phyloP scores from a whole-genome alignment of 1,140 invertebrate genomes.

The Teleogryllus occipitalis region DNA sequence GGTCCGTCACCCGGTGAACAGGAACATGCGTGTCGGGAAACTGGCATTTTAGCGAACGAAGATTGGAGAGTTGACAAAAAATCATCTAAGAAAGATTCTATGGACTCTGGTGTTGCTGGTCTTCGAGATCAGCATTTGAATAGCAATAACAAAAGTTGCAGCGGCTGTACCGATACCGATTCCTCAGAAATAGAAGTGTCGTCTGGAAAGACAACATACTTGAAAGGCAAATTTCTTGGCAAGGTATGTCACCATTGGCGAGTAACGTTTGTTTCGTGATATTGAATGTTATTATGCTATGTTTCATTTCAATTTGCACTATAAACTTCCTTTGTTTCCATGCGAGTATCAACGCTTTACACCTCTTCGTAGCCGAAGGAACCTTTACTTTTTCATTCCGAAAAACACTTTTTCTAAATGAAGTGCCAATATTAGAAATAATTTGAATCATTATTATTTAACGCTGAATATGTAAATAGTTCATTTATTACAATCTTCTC shows the following conservation, averaged over 20 bases:
- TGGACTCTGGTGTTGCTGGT: not conserved
- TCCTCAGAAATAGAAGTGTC: not conserved
- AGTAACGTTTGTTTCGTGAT: not conserved
- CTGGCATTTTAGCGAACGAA: not conserved
- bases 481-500: no score
- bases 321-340: no score
- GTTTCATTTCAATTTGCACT: no score
- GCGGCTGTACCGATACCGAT: not conserved
- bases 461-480: no score
- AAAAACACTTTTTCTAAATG: no score
- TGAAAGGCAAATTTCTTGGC: not conserved
- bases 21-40: not conserved
- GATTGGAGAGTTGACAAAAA: not conserved
- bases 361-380: no score
- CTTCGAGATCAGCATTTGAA: not conserved
- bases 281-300: not conserved
- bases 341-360: no score
- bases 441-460: no score
- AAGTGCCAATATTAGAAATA: no score
- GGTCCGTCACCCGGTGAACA: not conserved
- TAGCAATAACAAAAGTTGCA: not conserved
- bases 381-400: no score
- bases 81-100: not conserved
- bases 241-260: not conserved
- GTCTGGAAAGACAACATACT: not conserved